phyloP scores from a whole-genome alignment of 1,140 invertebrate species.

The Saxidomus purpurata region DNA sequence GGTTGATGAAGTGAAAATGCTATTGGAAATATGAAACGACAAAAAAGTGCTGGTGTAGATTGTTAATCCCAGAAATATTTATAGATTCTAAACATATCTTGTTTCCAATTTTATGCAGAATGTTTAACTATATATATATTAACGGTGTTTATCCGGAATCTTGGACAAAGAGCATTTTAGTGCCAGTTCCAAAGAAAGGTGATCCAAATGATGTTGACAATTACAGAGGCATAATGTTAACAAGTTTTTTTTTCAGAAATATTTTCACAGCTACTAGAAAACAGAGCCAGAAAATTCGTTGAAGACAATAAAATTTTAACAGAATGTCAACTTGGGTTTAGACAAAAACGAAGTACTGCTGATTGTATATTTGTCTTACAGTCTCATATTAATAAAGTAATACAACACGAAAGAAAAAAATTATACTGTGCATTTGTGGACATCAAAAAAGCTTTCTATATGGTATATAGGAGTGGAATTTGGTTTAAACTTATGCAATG shows the following conservation, averaged over 20 bases:
- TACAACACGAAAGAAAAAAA: neutral
- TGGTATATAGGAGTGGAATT: neutral
- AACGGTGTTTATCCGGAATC: neutral
- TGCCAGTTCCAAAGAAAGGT: neutral
- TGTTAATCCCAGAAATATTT: no score
- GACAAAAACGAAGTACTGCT: neutral
- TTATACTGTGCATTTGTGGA: constrained; percentile 42
- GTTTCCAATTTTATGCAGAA: constrained; percentile 22
- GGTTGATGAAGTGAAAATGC: no score
- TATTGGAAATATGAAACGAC: no score
- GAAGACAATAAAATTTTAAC: constrained; percentile 37
- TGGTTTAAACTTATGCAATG: constrained; percentile 10
- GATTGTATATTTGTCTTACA: constrained; percentile 54
- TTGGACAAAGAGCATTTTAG: neutral
- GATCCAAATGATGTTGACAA: constrained; percentile 16
- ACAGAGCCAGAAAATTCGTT: constrained; percentile 7
- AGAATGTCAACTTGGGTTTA: constrained; percentile 48
- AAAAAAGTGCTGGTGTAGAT: no score
- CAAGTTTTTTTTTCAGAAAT: constrained; percentile 12
- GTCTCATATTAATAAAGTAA: neutral
- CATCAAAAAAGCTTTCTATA: constrained; percentile 21
- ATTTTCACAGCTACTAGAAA: constrained; percentile 41
- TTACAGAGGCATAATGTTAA: neutral
- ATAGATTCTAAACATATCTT: no score
- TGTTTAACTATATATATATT: neutral